Evolutionary conservation across 2,113 vertebrate genomes (phyloP), one percentile per base, ranked within the genome.

Genomic region (Sylvia atricapilla): DNA sequence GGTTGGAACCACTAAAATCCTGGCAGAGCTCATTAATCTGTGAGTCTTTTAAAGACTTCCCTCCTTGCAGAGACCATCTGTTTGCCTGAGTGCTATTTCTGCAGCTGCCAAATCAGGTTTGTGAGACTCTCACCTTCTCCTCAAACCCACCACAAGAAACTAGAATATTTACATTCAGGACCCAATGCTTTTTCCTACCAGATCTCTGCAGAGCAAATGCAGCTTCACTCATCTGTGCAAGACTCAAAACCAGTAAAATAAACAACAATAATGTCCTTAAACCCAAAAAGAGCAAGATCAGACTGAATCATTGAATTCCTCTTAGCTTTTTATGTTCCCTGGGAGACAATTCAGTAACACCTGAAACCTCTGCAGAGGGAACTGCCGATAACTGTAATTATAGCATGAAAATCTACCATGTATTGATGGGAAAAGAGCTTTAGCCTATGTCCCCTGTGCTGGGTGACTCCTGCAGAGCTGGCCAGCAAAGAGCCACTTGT

Each of bases 81-180:
- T 79, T 85, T 89, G 80, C 63, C 67, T 10, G 8, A 49, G 24
- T 66, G 31, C 31, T 92, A 21, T 84, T 84, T 94, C 44, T 94
- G 89, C 83, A 94, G 83, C 92, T 94, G 80, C 53, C 78, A 93
- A 84, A 90, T 56, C 79, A 92, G 79, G 90, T 96, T 95, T 96
- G 90, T 69, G 46, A 90, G 68, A 66, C 62, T 92, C 90, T 95
- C 93, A 94, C 92, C 86, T 96, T 96, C 88, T 89, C 62, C 49
- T 68, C 88, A 95, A 86, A 87, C 64, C 53, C 53, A 87, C n/a
- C 63, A 82, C 76, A 69, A 28, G 52, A 75, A 69, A 79, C n/a
- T 0, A 33, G 43, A 95, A 89, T 96, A 84, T 96, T 96, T 94
- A 89, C 58, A 56, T 28, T 84, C 64, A 60, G 88, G n/a, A 37